A percentile compares a stretch with the other conserved stretches of the same genome.
These are phyloP conservation scores for Drosophila bipectinata DNA, from an alignment of 1,140 invertebrate species.

Conservation along the genomic window DNA sequence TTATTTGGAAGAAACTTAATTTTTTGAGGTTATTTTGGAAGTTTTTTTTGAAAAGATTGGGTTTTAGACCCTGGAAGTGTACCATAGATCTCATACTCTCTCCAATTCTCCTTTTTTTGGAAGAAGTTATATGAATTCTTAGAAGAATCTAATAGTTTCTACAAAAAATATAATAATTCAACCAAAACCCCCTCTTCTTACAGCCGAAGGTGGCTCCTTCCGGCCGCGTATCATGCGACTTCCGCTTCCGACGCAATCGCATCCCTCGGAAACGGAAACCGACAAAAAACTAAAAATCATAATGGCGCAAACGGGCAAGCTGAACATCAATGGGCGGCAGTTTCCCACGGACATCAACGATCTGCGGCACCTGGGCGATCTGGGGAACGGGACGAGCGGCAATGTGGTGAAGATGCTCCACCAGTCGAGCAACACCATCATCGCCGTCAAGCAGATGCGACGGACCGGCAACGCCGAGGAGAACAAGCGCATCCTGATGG, in stretches of 20 bases:
- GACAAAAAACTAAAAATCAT: conserved; percentile 85
- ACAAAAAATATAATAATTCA: too few relatives aligned
- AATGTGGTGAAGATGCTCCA: conserved; percentile 98
- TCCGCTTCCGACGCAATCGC: conserved; percentile 45
- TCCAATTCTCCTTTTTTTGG: neutral
- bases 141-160: neutral
- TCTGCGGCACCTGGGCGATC: conserved; percentile 93
- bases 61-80: too few relatives aligned
- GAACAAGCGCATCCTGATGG: conserved; percentile 99
- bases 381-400: conserved; percentile 98
- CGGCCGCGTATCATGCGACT: conserved; percentile 56
- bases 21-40: too few relatives aligned
- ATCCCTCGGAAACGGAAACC: conserved; percentile 84
- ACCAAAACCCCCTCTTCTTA: neutral
- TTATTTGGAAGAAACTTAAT: too few relatives aligned
- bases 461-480: conserved; percentile 98
- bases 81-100: conserved; percentile 3
- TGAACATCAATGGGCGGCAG: conserved; percentile 91
- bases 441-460: conserved; percentile 99
- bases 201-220: conserved; percentile 39
- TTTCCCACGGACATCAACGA: conserved; percentile 94
- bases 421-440: conserved; percentile 91
- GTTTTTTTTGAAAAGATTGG: too few relatives aligned
- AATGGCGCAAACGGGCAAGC: conserved; percentile 89
- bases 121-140: neutral